Evolutionary conservation across 1,140 invertebrate species (phyloP), one percentile per base, ranked within the genome.

Genomic region (Drosophila lacteicornis): DNA sequence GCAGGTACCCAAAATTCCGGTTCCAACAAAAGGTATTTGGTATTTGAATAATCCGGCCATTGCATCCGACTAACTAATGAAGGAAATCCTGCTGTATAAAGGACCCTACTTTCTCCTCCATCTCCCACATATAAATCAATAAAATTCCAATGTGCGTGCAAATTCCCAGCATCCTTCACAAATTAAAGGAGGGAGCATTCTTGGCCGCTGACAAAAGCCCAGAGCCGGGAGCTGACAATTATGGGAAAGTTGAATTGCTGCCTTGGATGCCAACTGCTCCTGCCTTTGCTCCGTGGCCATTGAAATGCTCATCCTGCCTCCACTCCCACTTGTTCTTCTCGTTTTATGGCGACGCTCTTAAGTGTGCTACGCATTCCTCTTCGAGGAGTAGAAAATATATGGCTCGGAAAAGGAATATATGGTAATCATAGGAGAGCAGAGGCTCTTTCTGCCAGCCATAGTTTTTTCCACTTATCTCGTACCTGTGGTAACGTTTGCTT

Each of bases 61-160:
- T 50, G 51, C 66, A 25, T 33, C 57, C 46, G 80, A 76, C 67
- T 75, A 68, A 83, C 77, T 67, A 65, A 76, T 80, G 73, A 77
- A 63, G 75, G 45, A 33, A 27, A 61, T 71, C 19, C 53, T 53
- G 33, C 45, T 27, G 4, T 27, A 62, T n/a, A 43, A 40, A 60
- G 50, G 40, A 33, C 33, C 1, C 15, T 12, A 12, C 22, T 25
- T 25, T 25, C 22, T 25, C 22, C 22, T 25, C 7, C 15, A 36
- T 30, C 27, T 30, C 27, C 7, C 27, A 38, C 47, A 58, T 30
- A 78, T 78, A 78, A 87, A 87, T 88, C 84, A 69, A 88, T 88
- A 84, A 88, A 88, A 88, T 88, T 88, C 84, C 84, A 73, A 84
- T 68, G 84, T 56, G 83, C 74, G 77, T 80, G 58, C 63, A 80